These are phyloP conservation scores for Hydrolagus colliei DNA, from an alignment of 2,797 vertebrate species.

Conservation along the genomic window DNA sequence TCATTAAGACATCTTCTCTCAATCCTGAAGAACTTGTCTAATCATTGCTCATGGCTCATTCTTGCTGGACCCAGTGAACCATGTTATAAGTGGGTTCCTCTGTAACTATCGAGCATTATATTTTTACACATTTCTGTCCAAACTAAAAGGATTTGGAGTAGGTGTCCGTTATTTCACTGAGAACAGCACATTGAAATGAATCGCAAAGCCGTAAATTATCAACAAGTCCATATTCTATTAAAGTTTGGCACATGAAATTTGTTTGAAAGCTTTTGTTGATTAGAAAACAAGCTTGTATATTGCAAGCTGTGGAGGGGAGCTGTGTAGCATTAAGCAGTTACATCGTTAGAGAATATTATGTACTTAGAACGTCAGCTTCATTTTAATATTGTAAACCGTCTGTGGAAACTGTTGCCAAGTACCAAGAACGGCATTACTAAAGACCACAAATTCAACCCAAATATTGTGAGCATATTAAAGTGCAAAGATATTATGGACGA, in stretches of 20 bases:
- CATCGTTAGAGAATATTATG: not conserved
- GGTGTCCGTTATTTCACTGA: not conserved
- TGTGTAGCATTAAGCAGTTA: not conserved
- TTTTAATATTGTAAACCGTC: not conserved
- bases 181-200: not conserved
- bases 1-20: no score
- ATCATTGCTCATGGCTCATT: no score
- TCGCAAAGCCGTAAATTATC: not conserved
- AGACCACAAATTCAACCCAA: not conserved
- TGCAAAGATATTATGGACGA: slow-evolving; percentile 9
- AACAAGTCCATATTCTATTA: not conserved
- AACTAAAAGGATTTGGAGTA: no score
- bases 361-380: not conserved
- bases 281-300: not conserved
- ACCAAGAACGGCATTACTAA: not conserved
- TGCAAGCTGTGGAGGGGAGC: not conserved
- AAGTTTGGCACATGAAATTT: not conserved
- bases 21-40: no score
- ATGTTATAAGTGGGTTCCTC: no score
- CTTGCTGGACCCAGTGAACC: no score
- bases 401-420: slow-evolving; percentile 10
- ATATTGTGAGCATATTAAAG: slow-evolving; percentile 5
- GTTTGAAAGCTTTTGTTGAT: not conserved
- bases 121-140: no score
- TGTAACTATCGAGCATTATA: no score